Evolutionary conservation across 2,888 invertebrate species (phyloP), one percentile per base, ranked within the genome.

Genomic region (Drosophila anceps): DNA sequence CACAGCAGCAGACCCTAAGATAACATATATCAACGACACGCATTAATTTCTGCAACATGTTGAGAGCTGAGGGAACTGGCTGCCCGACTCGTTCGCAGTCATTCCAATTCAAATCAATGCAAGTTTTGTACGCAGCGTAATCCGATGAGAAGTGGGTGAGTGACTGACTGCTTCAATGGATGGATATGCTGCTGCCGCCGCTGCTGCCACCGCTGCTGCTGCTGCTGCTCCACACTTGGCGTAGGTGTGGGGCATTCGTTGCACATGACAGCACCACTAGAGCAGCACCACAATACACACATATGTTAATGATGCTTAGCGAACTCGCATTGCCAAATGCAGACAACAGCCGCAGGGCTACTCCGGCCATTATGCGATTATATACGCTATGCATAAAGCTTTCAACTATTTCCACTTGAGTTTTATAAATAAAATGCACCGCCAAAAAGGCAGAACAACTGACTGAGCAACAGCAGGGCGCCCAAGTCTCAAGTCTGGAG

Each of bases 101-200:
- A 79, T 88, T 69, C 60, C 50, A 80, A 85, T 82, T 77, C 54
- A 74, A 85, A 88, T 84, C 88, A 84, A 83, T 82, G 73, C 79
- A 53, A 55, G 64, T 64, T 59, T 24, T 43, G 37, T 81, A 84
- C 84, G 82, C 82, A 76, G 64, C 69, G 74, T 63, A 65, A 75
- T 62, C 69, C 64, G 67, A 53, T 86, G 85, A 76, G 85, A 89
- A 85, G 84, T 85, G 87, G 85, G 89, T 84, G 82, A 83, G 57
- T 68, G 79, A 72, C 76, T 68, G 79, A 72, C 76, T 76, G 66
- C 35, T 64, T 78, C 76, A 78, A 60, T 78, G 75, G 61, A 39
- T 66, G 69, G 66, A 37, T 69, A 33, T 50, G 61, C 18, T 41
- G 27, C 41, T 5, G 41, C 43, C n/a, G n/a, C n/a, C n/a, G n/a